These are phyloP conservation scores for Brachionichthys hirsutus DNA, from an alignment of 2,113 vertebrate species.

Conservation along the genomic window DNA sequence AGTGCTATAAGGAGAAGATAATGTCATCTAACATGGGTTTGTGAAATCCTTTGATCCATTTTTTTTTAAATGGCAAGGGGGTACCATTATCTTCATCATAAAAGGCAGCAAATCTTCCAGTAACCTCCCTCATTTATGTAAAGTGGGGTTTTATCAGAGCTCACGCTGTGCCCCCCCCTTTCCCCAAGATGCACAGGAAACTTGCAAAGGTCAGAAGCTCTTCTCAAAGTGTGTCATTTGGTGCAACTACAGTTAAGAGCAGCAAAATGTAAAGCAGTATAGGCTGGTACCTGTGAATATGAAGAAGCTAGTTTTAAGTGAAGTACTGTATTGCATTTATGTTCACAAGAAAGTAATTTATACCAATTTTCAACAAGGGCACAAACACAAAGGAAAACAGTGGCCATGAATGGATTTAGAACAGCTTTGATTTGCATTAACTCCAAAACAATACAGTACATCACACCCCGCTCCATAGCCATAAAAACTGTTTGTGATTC, in stretches of 20 bases:
- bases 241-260: constrained; percentile 8
- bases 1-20: constrained; percentile 35
- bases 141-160: constrained; percentile 43
- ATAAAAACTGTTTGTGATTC: constrained; percentile 7
- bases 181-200: constrained; percentile 13
- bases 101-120: constrained; percentile 1
- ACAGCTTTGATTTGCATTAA: not conserved
- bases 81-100: constrained; percentile 45
- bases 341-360: not conserved
- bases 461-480: not conserved
- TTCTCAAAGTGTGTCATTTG: constrained; percentile 12
- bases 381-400: not conserved
- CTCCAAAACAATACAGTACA: not conserved
- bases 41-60: constrained; percentile 54
- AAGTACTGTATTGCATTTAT: not conserved
- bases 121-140: constrained; percentile 17
- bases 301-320: not conserved
- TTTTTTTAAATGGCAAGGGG: constrained; percentile 47
- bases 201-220: constrained; percentile 49
- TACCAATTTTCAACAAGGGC: not conserved
- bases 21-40: constrained; percentile 54
- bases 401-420: not conserved
- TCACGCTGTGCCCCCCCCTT: constrained; percentile 21
- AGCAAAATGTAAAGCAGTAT: constrained; percentile 8
- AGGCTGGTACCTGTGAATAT: not conserved